Evolutionary conservation across 2,797 vertebrate genomes (phyloP).

Genomic region (Microctenopoma steveboyesi): DNA sequence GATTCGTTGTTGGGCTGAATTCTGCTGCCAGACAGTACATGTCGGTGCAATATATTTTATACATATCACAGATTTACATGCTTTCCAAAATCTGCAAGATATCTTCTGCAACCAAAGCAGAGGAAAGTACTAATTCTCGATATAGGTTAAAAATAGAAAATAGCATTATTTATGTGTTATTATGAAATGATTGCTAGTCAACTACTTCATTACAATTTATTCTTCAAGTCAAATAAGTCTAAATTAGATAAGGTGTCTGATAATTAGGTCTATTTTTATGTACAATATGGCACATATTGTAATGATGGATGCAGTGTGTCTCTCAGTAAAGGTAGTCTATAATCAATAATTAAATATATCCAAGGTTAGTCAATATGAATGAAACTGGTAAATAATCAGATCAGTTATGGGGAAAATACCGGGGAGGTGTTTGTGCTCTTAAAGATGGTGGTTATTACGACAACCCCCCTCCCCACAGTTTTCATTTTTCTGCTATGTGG

Average conservation of each 20-base stretch:
- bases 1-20: too few species aligned
- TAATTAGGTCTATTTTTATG: neutral
- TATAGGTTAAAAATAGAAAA: neutral
- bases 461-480: slow-evolving; percentile 66
- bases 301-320: neutral
- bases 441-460: slow-evolving; percentile 68
- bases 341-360: slow-evolving; percentile 1
- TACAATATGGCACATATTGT: neutral
- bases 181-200: neutral
- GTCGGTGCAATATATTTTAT: too few species aligned
- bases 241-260: neutral
- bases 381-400: neutral
- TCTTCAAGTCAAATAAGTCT: neutral
- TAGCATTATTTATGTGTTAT: neutral
- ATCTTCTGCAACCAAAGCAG: too few species aligned
- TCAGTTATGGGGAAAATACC: slow-evolving; percentile 58
- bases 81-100: neutral
- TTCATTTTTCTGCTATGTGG: slow-evolving; percentile 80
- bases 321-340: neutral
- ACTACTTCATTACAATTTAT: neutral
- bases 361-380: slow-evolving; percentile 17
- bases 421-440: slow-evolving; percentile 62
- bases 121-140: too few species aligned
- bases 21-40: too few species aligned
- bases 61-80: too few species aligned